Conservation (phyloP, 1,140 invertebrate species). For the Cyphomyrmex costatus region DNA sequence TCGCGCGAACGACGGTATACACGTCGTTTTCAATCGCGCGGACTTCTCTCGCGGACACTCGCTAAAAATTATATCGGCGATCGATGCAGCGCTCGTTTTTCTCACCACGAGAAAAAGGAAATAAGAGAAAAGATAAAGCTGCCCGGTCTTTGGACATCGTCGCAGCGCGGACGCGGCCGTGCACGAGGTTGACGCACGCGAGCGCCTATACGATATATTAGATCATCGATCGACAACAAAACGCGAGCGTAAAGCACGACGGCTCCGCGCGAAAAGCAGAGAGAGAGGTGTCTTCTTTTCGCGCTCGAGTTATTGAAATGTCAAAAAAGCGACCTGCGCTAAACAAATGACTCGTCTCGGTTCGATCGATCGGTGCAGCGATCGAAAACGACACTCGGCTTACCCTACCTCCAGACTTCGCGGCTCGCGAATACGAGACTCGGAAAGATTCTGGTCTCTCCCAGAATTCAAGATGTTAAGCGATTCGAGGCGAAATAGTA, state of each 20-base stretch:
- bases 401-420: not conserved
- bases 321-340: slow-evolving; percentile 70
- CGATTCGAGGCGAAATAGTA: not conserved
- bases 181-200: slow-evolving; percentile 32
- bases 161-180: slow-evolving; percentile 25
- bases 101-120: slow-evolving; percentile 63
- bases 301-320: slow-evolving; percentile 6
- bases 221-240: slow-evolving; percentile 3
- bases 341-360: slow-evolving; percentile 49
- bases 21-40: slow-evolving; percentile 61
- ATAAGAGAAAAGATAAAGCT: slow-evolving; percentile 71
- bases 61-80: slow-evolving; percentile 68
- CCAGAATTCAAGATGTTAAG: not conserved
- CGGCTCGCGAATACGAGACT: not conserved
- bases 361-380: slow-evolving; percentile 51
- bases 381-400: slow-evolving; percentile 22
- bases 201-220: not conserved
- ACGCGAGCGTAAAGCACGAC: not conserved
- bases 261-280: slow-evolving; percentile 1
- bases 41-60: slow-evolving; percentile 52
- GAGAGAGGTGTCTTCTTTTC: not conserved
- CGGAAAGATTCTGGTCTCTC: not conserved
- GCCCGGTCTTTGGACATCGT: slow-evolving; percentile 73
- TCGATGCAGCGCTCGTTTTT: slow-evolving; percentile 70
- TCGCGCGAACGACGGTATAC: slow-evolving; percentile 60